A percentile compares a stretch with the other conserved stretches of the same genome.
Conservation (phyloP, 2,888 invertebrate species). For the Augiades crinisus region DNA sequence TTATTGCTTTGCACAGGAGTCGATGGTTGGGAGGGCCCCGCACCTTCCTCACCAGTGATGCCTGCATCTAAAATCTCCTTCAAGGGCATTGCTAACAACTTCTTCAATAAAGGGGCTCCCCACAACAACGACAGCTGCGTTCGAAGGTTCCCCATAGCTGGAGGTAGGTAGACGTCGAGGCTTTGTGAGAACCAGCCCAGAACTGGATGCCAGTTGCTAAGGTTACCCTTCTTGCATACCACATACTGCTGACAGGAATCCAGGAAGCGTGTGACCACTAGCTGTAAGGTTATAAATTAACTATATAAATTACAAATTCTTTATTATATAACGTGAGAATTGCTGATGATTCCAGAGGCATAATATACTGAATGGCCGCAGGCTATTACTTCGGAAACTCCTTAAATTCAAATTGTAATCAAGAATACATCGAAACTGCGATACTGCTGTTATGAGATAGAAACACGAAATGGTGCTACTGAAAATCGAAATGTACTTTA, state of each 20-base stretch:
- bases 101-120: constrained; percentile 75
- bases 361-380: no score
- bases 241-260: constrained; percentile 96
- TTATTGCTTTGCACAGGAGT: constrained; percentile 67
- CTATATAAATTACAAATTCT: no score
- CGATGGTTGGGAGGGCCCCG: constrained; percentile 80
- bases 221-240: constrained; percentile 93
- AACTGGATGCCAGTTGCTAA: constrained; percentile 98
- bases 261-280: constrained; percentile 91
- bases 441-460: no score
- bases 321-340: no score
- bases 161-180: constrained; percentile 85
- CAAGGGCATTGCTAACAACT: constrained; percentile 60
- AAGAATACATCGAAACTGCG: no score
- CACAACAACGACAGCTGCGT: constrained; percentile 87
- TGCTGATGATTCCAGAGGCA: no score
- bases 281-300: constrained; percentile 69
- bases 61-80: constrained; percentile 80
- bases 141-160: constrained; percentile 85
- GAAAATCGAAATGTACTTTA: no score
- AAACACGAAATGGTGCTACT: no score
- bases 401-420: no score
- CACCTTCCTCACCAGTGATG: constrained; percentile 59
- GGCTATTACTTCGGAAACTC: no score
- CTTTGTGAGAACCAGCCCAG: constrained; percentile 96